Evolutionary conservation across 2,888 invertebrate species (phyloP).

Genomic region (Watsonalla cultraria): DNA sequence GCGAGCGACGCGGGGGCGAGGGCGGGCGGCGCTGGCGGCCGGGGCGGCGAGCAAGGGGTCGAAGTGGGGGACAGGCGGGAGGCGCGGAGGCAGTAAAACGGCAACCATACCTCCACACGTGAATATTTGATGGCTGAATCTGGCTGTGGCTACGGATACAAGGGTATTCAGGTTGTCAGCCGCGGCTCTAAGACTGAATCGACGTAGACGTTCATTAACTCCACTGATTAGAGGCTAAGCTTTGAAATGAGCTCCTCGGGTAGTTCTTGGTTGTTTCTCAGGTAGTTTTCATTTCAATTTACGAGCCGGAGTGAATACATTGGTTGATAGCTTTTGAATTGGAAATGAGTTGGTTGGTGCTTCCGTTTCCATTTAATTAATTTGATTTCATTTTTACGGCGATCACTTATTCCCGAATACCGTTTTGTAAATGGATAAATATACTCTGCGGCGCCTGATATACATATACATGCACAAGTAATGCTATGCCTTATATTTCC

Average conservation of each 20-base stretch:
- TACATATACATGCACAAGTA: no score
- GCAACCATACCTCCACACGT: constrained; percentile 70
- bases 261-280: constrained; percentile 20
- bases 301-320: constrained; percentile 4
- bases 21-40: constrained; percentile 23
- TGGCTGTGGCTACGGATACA: constrained; percentile 58
- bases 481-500: no score
- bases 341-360: constrained; percentile 1
- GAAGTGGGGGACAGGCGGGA: constrained; percentile 15
- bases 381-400: constrained; percentile 1
- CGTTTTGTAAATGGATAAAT: background rate
- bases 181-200: constrained; percentile 26
- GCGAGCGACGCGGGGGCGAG: constrained; percentile 30
- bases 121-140: constrained; percentile 76
- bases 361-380: constrained; percentile 2
- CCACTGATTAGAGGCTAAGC: constrained; percentile 31
- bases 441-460: no score
- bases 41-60: constrained; percentile 5
- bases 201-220: constrained; percentile 37
- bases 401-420: background rate
- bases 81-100: constrained; percentile 60
- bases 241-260: constrained; percentile 25
- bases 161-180: constrained; percentile 41
- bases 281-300: constrained; percentile 29
- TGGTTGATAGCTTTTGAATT: constrained; percentile 3